Percentiles rank a stretch among this genome's conserved stretches.
phyloP scores from a whole-genome alignment of 1,140 invertebrate genomes.

The Hesperophylax magnus region DNA sequence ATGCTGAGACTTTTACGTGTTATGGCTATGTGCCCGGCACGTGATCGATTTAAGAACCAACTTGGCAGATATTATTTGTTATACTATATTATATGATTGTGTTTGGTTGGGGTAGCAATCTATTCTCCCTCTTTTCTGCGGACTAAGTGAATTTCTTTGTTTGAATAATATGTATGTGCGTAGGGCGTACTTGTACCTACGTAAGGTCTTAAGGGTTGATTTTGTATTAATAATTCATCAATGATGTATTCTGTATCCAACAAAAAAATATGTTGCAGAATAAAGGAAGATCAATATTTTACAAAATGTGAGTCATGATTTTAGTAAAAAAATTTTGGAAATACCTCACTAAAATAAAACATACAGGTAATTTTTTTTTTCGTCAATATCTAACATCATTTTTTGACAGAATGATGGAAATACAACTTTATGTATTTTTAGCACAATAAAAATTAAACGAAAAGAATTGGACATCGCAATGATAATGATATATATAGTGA shows the following conservation, averaged over 20 bases:
- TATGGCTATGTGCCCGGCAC: conserved; percentile 49
- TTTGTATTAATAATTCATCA: neutral
- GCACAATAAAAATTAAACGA: too few relatives aligned
- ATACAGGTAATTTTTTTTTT: too few relatives aligned
- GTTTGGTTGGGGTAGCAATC: neutral
- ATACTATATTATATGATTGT: conserved; percentile 5
- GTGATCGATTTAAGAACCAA: conserved; percentile 50
- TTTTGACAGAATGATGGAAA: too few relatives aligned
- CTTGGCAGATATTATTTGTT: neutral
- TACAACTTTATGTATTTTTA: too few relatives aligned
- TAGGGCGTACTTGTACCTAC: neutral
- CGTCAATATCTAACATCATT: too few relatives aligned
- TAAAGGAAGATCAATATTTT: too few relatives aligned
- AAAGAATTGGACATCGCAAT: too few relatives aligned
- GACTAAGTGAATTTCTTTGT: conserved; percentile 12
- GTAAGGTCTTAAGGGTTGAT: neutral
- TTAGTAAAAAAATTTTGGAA: too few relatives aligned
- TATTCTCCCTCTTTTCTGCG: neutral
- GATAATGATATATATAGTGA: too few relatives aligned
- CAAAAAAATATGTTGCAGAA: too few relatives aligned
- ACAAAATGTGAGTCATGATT: too few relatives aligned
- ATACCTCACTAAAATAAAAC: too few relatives aligned
- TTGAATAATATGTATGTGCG: neutral
- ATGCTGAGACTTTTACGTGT: conserved; percentile 54
- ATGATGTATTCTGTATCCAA: neutral